Base-by-base conservation (phyloP, 2,888 invertebrate genomes). In the Folsomia manolachei region DNA sequence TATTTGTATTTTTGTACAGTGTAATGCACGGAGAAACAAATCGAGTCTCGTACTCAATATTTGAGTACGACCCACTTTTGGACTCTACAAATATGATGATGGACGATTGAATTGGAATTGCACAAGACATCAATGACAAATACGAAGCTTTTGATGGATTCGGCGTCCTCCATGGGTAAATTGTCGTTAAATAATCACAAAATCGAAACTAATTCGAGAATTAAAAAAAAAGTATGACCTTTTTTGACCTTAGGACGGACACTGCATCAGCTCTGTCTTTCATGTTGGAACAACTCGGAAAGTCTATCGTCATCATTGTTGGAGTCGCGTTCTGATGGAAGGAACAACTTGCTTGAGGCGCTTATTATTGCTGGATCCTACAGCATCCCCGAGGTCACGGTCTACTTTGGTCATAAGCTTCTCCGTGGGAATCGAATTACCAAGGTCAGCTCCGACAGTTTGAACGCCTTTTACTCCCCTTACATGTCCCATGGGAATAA, bases 231-330 rank as follows among this genome's bases (percentile, higher is more conserved):
- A n/a, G n/a, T n/a, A n/a, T n/a, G n/a, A n/a, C n/a, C n/a, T n/a
- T n/a, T n/a, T n/a, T n/a, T n/a, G n/a, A n/a, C 72, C 18, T 24
- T 9, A 9, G n/a, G 80, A 90, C 94, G 4, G 98, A 97, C 84
- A 97, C 97, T 0, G 95, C 98, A 0, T 96, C 97, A 0, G 97
- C 96, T 0, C 85, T 98, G 0, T 97, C 97, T 0, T 98, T 97
- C 83, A 97, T 98, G 94, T 87, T 97, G 82, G 95, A 97, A 83
- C 92, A 95, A 81, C 88, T 98, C 1, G 94, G 94, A 18, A 98
- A 98, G 84, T 90, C 94, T 4, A 91, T 98, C 18, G 90, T 98
- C 27, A 86, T 98, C 62, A 1, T 92, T 98, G 79, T 96, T 95
- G 83, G 96, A 97, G 83, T 89, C 92, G 0, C 88, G 97, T 23